Evolutionary conservation across 1,140 invertebrate genomes (phyloP), one percentile per base, ranked within the genome.

Genomic region (Leptinotarsa undecemlineata): DNA sequence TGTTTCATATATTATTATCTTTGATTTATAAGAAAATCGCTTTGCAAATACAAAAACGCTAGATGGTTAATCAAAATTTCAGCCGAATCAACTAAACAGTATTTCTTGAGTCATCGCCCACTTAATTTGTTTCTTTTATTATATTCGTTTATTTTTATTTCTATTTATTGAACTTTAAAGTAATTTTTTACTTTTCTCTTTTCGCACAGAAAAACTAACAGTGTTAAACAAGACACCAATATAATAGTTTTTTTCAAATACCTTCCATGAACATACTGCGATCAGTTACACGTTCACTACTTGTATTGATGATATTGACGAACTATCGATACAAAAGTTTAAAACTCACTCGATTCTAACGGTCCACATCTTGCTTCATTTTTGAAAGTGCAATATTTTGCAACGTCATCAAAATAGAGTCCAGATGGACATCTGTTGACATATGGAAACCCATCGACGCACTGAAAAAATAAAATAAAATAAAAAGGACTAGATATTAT

Each of bases 371-470:
- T 89, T n/a, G 95, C 94, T 86, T 96, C 94, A 76, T 92, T 91
- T 87, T 96, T 95, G 84, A 96, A 96, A 0, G 95, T 96, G 83
- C 95, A 97, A 76, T 92, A 93, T 86, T 97, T 96, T 83, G 91
- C 93, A 74, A 95, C 91, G 81, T 96, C 95, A 83, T 97, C 95
- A 84, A 96, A 97, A 84, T 94, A 94, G 5, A 97, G 86, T 48
- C 93, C 93, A 13, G 95, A 95, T 6, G 95, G 95, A 86, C 95
- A 97, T 81, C 93, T 89, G 84, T 94, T 95, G 79, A 94, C 82
- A 81, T 96, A 96, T 0, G 94, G 94, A 84, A 90, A 94, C 21
- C 93, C 93, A 86, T 96, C 94, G 21, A 96, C 94, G 82, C 94
- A 96, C 94, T 96, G 82, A 77, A 33, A 33, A 33, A 33, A 33